Percentiles rank a stretch among this genome's conserved stretches.
phyloP scores from a whole-genome alignment of 2,888 invertebrate species.

The Stenoptilia bipunctidactyla region DNA sequence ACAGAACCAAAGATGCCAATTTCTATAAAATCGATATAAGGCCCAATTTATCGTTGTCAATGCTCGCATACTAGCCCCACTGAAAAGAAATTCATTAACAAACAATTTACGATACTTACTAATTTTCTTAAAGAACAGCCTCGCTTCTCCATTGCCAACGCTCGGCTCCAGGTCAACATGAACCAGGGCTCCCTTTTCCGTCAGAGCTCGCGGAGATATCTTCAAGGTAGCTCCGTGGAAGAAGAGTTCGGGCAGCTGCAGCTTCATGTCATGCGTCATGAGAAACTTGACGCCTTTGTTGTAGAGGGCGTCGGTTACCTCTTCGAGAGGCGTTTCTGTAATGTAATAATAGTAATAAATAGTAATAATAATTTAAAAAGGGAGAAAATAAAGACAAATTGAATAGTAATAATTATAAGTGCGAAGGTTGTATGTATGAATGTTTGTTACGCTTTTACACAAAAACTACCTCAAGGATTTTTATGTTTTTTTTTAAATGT shows the following conservation, averaged over 20 bases:
- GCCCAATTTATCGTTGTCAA: too few species aligned
- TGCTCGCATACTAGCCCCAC: too few species aligned
- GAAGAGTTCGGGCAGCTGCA: constrained; percentile 78
- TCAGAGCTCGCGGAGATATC: constrained; percentile 80
- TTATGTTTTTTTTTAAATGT: too few species aligned
- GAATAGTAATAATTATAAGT: too few species aligned
- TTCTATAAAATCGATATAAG: neutral
- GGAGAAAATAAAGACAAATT: too few species aligned
- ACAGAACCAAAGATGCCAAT: too few species aligned
- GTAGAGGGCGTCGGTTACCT: constrained; percentile 79
- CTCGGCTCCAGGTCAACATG: constrained; percentile 79
- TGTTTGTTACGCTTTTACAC: too few species aligned
- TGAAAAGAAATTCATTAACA: too few species aligned
- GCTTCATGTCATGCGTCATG: constrained; percentile 81
- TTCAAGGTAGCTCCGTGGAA: constrained; percentile 81
- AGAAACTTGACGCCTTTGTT: constrained; percentile 80
- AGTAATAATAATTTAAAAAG: too few species aligned
- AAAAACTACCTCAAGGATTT: too few species aligned
- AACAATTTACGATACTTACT: constrained; percentile 76
- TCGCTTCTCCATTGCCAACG: constrained; percentile 57
- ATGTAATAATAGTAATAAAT: too few species aligned
- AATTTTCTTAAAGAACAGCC: constrained; percentile 78
- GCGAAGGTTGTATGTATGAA: too few species aligned
- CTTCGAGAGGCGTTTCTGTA: constrained; percentile 79
- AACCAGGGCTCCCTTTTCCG: constrained; percentile 80